phyloP scores from a whole-genome alignment of 2,888 invertebrate species.

The Aspidiotus destructor region DNA sequence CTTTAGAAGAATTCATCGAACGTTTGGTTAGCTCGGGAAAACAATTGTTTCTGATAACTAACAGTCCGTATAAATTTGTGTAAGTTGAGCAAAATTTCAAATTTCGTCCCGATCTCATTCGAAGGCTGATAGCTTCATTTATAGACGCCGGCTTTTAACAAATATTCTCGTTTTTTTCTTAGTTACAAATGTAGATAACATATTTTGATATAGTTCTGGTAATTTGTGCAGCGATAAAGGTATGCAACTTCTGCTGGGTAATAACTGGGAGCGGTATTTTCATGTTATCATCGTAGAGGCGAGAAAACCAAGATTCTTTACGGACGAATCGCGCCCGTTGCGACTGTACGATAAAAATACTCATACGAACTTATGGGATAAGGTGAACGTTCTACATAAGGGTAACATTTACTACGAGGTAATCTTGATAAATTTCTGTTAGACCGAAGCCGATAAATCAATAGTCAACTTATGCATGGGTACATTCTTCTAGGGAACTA shows the following conservation, averaged over 20 bases:
- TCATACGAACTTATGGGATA: slow-evolving; percentile 81
- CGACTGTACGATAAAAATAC: slow-evolving; percentile 73
- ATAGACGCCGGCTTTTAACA: not conserved
- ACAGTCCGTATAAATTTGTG: slow-evolving; percentile 94
- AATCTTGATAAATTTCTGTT: slow-evolving; percentile 23
- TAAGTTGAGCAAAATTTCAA: slow-evolving; percentile 46
- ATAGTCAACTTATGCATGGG: not conserved
- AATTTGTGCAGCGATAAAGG: slow-evolving; percentile 65
- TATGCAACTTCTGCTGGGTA: slow-evolving; percentile 78
- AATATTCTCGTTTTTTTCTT: not conserved
- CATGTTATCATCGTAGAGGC: slow-evolving; percentile 92
- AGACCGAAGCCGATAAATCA: no score
- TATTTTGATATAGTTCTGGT: not conserved
- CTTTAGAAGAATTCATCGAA: slow-evolving; percentile 64
- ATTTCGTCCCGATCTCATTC: not conserved
- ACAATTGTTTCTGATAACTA: slow-evolving; percentile 89
- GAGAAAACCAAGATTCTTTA: slow-evolving; percentile 92
- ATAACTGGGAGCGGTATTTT: slow-evolving; percentile 81
- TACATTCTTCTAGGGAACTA: slow-evolving; percentile 63
- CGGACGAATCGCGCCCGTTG: slow-evolving; percentile 81
- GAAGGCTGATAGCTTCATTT: no score
- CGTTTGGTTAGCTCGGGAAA: slow-evolving; percentile 64
- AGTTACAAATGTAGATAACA: not conserved
- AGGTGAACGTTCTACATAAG: slow-evolving; percentile 73
- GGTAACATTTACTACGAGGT: slow-evolving; percentile 90